Conservation (phyloP, 92 coral and sea anemone genomes). For the Phenganax subtilis region DNA sequence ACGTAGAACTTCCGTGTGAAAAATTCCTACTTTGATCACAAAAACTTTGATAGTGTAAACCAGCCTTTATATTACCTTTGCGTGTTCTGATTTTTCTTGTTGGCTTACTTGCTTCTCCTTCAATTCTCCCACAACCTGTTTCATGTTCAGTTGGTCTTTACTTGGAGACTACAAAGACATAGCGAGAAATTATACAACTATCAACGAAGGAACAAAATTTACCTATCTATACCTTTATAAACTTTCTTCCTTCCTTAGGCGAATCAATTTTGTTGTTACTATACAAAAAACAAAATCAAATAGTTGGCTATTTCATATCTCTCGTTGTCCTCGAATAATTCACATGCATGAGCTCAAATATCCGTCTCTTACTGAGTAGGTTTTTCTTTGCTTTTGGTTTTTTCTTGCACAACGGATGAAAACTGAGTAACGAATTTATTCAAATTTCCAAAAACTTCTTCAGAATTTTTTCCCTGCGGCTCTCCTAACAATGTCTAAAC, state of each 20-base stretch:
- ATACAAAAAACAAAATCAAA: neutral
- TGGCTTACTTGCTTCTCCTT: conserved; percentile 8
- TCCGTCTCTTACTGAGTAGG: neutral
- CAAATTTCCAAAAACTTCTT: conserved; percentile 70
- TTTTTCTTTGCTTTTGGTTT: conserved; percentile 19
- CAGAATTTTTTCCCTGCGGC: conserved; percentile 79
- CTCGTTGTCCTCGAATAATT: neutral
- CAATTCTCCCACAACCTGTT: conserved; percentile 20
- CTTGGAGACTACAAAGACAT: neutral
- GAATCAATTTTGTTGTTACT: conserved; percentile 9
- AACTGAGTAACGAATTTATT: conserved; percentile 54
- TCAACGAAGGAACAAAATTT: neutral
- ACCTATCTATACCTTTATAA: neutral
- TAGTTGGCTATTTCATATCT: neutral
- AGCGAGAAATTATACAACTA: neutral
- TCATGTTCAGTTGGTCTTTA: conserved; percentile 17
- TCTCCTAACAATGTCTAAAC: conserved; percentile 73
- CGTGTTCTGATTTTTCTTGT: neutral
- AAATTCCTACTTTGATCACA: too few relatives aligned
- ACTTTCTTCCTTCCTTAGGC: conserved; percentile 8
- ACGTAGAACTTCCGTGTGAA: too few relatives aligned
- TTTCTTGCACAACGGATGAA: conserved; percentile 32
- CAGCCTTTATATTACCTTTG: neutral
- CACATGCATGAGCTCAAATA: too few relatives aligned
- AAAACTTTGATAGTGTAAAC: neutral